phyloP scores from a whole-genome alignment of 2,797 vertebrate species.

The Pseudochaenichthys georgianus region DNA sequence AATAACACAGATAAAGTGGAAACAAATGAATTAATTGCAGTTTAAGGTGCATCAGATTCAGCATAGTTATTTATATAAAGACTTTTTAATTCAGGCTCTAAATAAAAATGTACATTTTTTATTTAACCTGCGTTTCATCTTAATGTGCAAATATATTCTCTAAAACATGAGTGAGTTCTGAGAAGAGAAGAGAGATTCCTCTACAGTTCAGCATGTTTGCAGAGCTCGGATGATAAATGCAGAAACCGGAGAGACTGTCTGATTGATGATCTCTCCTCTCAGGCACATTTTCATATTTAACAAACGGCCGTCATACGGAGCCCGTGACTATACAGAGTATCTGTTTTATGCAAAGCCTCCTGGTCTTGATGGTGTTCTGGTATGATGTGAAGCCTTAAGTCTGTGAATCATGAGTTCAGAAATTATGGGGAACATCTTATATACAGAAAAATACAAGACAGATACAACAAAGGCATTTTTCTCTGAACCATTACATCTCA shows the following conservation, averaged over 20 bases:
- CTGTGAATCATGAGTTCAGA: neutral
- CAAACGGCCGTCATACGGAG: constrained; percentile 7
- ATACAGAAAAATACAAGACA: neutral
- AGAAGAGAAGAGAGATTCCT: neutral
- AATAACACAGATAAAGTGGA: neutral
- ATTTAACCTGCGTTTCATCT: neutral
- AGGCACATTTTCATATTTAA: constrained; percentile 17
- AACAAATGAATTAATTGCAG: neutral
- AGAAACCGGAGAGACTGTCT: constrained; percentile 6
- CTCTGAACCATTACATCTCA: neutral
- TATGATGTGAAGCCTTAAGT: constrained; percentile 2
- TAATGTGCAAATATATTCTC: neutral
- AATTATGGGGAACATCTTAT: neutral
- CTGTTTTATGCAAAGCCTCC: constrained; percentile 9
- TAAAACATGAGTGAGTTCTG: neutral
- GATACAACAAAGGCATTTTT: neutral
- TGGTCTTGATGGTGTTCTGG: neutral
- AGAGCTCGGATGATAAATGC: constrained; percentile 10
- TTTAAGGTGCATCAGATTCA: neutral
- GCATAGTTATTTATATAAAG: neutral
- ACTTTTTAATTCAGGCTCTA: neutral
- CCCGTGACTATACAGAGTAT: neutral
- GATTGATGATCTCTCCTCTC: constrained; percentile 32
- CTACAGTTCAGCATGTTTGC: too few relatives aligned
- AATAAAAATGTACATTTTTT: too few relatives aligned